These are phyloP conservation scores for Lithosia quadra DNA, from an alignment of 2,888 invertebrate species.

Conservation along the genomic window DNA sequence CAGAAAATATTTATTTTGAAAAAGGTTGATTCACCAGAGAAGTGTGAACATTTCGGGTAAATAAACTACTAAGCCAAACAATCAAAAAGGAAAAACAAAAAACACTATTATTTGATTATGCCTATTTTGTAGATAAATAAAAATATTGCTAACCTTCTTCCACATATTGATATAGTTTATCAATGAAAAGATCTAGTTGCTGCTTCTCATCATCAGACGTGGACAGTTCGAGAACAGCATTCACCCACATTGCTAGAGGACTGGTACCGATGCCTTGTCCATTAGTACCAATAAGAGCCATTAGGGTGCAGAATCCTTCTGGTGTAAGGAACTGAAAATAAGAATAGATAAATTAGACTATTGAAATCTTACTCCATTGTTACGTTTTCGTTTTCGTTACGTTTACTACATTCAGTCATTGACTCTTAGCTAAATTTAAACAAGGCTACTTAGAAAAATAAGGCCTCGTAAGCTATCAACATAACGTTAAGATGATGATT, in stretches of 20 bases:
- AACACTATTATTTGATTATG: too few relatives aligned
- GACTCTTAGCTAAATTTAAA: too few relatives aligned
- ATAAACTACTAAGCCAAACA: too few relatives aligned
- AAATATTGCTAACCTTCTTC: slow-evolving; percentile 88
- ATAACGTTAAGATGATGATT: too few relatives aligned
- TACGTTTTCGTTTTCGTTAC: too few relatives aligned
- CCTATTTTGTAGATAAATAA: background rate
- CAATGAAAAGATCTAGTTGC: slow-evolving; percentile 91
- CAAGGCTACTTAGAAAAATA: too few relatives aligned
- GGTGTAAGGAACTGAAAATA: slow-evolving; percentile 89
- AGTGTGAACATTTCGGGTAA: too few relatives aligned
- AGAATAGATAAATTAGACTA: slow-evolving; percentile 33
- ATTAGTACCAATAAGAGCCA: slow-evolving; percentile 94
- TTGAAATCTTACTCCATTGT: background rate
- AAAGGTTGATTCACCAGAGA: too few relatives aligned
- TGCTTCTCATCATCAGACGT: slow-evolving; percentile 89
- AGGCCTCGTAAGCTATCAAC: too few relatives aligned
- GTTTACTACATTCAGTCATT: too few relatives aligned
- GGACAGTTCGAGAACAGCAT: slow-evolving; percentile 90
- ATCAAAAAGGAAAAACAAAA: too few relatives aligned
- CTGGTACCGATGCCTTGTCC: slow-evolving; percentile 98
- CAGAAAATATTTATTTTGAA: too few relatives aligned
- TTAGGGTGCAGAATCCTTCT: slow-evolving; percentile 92
- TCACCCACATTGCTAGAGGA: slow-evolving; percentile 95
- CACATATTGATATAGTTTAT: slow-evolving; percentile 93